Percentiles rank a stretch among this genome's conserved stretches.
These are phyloP conservation scores for Hippocampus abdominalis DNA, from an alignment of 2,113 vertebrate species.

Conservation along the genomic window DNA sequence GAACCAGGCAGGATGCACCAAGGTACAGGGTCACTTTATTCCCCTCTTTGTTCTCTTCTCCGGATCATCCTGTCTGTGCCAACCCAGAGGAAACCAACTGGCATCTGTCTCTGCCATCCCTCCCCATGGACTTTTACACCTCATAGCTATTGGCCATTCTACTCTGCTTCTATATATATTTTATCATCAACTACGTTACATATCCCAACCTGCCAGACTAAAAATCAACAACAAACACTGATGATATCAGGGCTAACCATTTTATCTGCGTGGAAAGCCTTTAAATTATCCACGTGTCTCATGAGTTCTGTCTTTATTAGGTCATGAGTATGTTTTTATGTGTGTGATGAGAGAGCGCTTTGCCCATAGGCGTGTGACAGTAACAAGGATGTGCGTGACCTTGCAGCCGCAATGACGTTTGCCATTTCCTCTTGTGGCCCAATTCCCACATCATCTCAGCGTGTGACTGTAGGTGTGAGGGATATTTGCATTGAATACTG, in stretches of 20 bases:
- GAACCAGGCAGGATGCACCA: conserved; percentile 63
- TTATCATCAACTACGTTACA: conserved; percentile 20
- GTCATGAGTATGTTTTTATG: neutral
- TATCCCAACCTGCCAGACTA: conserved; percentile 16
- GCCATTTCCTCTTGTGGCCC: conserved; percentile 25
- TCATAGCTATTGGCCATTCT: conserved; percentile 16
- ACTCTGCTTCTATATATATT: conserved; percentile 11
- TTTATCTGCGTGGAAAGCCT: conserved; percentile 36
- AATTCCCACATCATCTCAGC: conserved; percentile 39
- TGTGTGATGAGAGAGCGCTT: neutral
- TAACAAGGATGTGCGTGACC: conserved; percentile 57
- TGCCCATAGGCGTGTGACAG: conserved; percentile 49
- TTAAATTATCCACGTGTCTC: conserved; percentile 26
- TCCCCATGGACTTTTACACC: conserved; percentile 19
- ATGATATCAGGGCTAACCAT: neutral
- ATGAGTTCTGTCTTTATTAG: neutral
- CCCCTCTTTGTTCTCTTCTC: conserved; percentile 66
- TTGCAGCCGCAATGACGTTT: conserved; percentile 44
- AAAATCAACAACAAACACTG: conserved; percentile 36
- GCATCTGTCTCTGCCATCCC: conserved; percentile 61
- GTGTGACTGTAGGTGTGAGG: conserved; percentile 15
- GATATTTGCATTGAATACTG: conserved; percentile 16
- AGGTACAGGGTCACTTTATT: conserved; percentile 57
- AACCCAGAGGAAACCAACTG: conserved; percentile 64
- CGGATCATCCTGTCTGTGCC: conserved; percentile 68